These are phyloP conservation scores for Cherax destructor DNA, from an alignment of 1,140 invertebrate genomes.

Conservation along the genomic window DNA sequence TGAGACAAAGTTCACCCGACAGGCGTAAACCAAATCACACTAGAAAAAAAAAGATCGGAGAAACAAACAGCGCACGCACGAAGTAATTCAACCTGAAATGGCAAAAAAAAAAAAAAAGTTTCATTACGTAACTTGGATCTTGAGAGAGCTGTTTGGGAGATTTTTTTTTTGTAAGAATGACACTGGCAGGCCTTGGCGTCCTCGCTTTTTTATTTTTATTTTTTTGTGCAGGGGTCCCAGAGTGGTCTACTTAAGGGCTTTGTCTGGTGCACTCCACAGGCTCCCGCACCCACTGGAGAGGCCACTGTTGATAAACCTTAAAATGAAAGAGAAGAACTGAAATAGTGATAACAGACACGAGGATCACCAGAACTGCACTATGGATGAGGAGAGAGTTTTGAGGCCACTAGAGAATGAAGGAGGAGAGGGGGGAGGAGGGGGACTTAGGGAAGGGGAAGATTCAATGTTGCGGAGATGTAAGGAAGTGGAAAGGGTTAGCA, in stretches of 20 bases:
- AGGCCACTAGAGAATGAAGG: background rate
- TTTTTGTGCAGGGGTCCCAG: background rate
- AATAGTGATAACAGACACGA: constrained; percentile 8
- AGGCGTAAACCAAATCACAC: too few species aligned
- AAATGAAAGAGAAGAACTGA: constrained; percentile 27
- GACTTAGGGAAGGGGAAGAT: background rate
- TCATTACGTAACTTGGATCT: background rate
- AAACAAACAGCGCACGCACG: too few species aligned
- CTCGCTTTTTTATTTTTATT: background rate
- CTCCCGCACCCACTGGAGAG: constrained; percentile 9
- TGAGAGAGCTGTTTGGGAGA: too few species aligned
- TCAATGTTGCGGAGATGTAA: background rate
- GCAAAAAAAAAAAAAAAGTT: too few species aligned
- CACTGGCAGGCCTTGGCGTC: background rate
- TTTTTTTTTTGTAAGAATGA: background rate
- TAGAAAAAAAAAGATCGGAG: too few species aligned
- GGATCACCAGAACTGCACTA: constrained; percentile 19
- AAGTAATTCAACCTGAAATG: too few species aligned
- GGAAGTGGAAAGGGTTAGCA: background rate
- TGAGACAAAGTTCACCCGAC: too few species aligned
- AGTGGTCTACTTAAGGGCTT: constrained; percentile 30
- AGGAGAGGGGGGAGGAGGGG: background rate
- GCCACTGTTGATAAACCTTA: constrained; percentile 28
- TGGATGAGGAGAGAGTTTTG: constrained; percentile 1
- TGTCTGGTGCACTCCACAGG: background rate